phyloP scores from a whole-genome alignment of 64 coral and sea anemone species.

The Porites lutea region DNA sequence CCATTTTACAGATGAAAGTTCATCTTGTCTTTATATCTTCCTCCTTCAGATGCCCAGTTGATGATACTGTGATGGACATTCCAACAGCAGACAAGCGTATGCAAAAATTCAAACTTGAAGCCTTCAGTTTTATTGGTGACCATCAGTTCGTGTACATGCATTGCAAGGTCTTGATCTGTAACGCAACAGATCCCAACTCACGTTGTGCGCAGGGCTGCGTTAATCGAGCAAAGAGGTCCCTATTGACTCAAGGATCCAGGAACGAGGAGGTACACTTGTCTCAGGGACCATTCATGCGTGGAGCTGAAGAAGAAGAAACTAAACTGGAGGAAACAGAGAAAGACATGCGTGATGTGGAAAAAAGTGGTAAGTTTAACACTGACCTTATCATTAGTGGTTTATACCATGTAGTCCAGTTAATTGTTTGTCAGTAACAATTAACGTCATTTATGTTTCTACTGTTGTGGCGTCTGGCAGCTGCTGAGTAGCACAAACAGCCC shows the following conservation, averaged over 20 bases:
- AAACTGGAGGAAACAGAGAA: not conserved
- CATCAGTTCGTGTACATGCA: slow-evolving; percentile 44
- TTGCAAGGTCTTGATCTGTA: slow-evolving; percentile 28
- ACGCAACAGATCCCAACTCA: slow-evolving; percentile 27
- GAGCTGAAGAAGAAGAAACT: not conserved
- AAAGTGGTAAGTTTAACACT: not conserved
- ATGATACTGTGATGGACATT: not conserved
- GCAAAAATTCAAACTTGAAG: not conserved
- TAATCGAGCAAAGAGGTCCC: not conserved
- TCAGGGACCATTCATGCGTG: slow-evolving; percentile 18
- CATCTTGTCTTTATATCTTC: not conserved
- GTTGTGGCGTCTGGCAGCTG: no score
- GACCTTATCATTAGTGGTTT: no score
- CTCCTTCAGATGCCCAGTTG: not conserved
- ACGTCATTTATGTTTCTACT: no score
- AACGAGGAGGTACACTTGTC: slow-evolving; percentile 13
- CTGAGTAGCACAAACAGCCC: no score
- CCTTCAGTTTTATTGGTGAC: slow-evolving; percentile 24
- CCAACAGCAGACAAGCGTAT: not conserved
- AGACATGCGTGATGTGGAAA: not conserved
- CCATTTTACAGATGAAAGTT: no score
- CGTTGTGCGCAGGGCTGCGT: slow-evolving; percentile 33
- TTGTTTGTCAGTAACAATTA: no score
- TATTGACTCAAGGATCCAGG: not conserved
- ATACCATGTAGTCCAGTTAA: no score